A percentile compares a stretch with the other conserved stretches of the same genome.
Conservation (phyloP, 2,797 vertebrate species). For the Mormyrops boulengeri region DNA sequence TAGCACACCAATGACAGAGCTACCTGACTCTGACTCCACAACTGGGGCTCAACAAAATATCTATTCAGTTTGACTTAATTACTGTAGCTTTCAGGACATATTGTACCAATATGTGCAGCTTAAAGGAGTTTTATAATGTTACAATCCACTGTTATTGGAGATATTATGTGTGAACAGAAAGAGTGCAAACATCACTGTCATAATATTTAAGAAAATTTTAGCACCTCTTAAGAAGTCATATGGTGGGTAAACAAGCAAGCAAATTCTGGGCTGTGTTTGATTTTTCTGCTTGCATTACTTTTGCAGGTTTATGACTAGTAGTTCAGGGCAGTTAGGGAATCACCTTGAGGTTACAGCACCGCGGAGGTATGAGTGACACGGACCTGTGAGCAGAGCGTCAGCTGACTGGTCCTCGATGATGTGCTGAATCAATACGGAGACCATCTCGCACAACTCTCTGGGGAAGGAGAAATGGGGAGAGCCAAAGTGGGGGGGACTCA, state of each 20-base stretch:
- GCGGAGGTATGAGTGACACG: slow-evolving; percentile 40
- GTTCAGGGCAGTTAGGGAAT: slow-evolving; percentile 38
- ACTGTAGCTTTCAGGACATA: neutral
- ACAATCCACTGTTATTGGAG: neutral
- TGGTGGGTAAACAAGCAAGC: neutral
- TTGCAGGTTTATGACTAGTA: slow-evolving; percentile 36
- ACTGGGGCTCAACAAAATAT: neutral
- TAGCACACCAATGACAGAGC: neutral
- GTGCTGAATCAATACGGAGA: slow-evolving; percentile 66
- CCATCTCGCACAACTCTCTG: neutral
- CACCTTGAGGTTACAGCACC: slow-evolving; percentile 47
- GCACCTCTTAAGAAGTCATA: neutral
- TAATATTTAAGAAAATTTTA: neutral
- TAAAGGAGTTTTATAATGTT: neutral
- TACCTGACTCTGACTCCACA: neutral
- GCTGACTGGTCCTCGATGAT: slow-evolving; percentile 60
- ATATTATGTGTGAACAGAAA: neutral
- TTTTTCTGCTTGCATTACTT: slow-evolving; percentile 29
- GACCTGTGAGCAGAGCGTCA: slow-evolving; percentile 58
- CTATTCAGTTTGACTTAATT: neutral
- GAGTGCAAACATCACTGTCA: neutral
- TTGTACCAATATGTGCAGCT: neutral
- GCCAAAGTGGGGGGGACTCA: neutral
- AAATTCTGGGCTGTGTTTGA: neutral
- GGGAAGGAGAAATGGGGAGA: neutral